Conservation (phyloP, 1,140 invertebrate species). For the Zaprionus lachaisei region DNA sequence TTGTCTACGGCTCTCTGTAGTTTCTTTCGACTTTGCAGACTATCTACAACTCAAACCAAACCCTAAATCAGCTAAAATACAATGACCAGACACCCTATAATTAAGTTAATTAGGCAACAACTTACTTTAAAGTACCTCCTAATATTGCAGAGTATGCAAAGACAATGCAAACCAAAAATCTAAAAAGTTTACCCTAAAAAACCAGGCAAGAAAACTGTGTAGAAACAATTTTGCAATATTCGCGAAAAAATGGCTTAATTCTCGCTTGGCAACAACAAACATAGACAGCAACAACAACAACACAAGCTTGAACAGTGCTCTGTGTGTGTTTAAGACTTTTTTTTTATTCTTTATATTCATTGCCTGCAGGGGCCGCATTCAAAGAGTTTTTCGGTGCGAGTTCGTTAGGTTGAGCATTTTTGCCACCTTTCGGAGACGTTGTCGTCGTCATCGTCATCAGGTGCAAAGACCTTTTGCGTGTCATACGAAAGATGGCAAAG, state of each 20-base stretch:
- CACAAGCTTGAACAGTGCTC: neutral
- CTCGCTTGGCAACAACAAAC: constrained; percentile 13
- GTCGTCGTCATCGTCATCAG: constrained; percentile 54
- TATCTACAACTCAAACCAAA: too few species aligned
- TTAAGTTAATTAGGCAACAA: neutral
- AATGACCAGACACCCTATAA: neutral
- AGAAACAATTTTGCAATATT: constrained; percentile 9
- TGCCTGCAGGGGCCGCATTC: constrained; percentile 11
- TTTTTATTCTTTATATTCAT: neutral
- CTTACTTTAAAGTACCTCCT: neutral
- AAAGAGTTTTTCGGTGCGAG: constrained; percentile 32
- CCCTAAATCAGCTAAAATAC: too few species aligned
- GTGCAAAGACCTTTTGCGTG: constrained; percentile 80
- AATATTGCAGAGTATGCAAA: neutral
- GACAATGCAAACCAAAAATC: neutral
- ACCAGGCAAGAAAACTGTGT: constrained; percentile 7
- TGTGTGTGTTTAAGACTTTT: constrained; percentile 15
- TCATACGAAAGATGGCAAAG: constrained; percentile 48
- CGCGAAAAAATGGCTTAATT: constrained; percentile 14
- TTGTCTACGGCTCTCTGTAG: too few species aligned
- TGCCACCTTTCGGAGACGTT: constrained; percentile 33
- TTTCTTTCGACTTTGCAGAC: too few species aligned
- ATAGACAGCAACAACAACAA: neutral
- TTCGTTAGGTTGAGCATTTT: constrained; percentile 39
- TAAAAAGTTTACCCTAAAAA: neutral